These are phyloP conservation scores for Catocala sponsa DNA, from an alignment of 2,888 invertebrate species.

Conservation along the genomic window DNA sequence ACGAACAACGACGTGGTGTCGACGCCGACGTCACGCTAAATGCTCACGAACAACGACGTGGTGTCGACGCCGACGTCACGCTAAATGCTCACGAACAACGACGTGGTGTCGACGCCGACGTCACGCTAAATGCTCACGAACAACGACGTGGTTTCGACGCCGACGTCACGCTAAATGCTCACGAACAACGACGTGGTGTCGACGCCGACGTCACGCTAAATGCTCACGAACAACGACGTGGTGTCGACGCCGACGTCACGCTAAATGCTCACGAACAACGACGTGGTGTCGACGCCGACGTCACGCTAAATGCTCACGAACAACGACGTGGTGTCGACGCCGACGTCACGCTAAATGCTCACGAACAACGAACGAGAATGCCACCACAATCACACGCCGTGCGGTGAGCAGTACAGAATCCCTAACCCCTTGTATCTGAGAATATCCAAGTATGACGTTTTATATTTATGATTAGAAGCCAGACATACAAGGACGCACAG, in stretches of 20 bases:
- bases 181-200: too few species aligned
- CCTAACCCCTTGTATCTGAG: conserved; percentile 79
- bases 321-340: conserved; percentile 13
- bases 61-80: conserved; percentile 9
- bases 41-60: too few species aligned
- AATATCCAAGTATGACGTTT: conserved; percentile 77
- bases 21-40: conserved; percentile 3
- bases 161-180: too few species aligned
- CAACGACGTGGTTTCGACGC: conserved; percentile 12
- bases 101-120: conserved; percentile 10
- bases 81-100: too few species aligned
- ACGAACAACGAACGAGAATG: too few species aligned
- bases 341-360: too few species aligned
- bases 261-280: too few species aligned
- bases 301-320: too few species aligned
- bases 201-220: conserved; percentile 3
- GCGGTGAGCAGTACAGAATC: conserved; percentile 66
- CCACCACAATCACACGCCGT: conserved; percentile 65
- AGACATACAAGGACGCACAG: conserved; percentile 80
- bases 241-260: conserved; percentile 9
- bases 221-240: too few species aligned
- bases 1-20: too few species aligned
- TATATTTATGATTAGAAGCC: conserved; percentile 78
- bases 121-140: too few species aligned
- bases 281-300: conserved; percentile 10